Percentiles rank a stretch among this genome's conserved stretches.
phyloP scores from a whole-genome alignment of 2,888 invertebrate species.

The Agrochola lychnidis region DNA sequence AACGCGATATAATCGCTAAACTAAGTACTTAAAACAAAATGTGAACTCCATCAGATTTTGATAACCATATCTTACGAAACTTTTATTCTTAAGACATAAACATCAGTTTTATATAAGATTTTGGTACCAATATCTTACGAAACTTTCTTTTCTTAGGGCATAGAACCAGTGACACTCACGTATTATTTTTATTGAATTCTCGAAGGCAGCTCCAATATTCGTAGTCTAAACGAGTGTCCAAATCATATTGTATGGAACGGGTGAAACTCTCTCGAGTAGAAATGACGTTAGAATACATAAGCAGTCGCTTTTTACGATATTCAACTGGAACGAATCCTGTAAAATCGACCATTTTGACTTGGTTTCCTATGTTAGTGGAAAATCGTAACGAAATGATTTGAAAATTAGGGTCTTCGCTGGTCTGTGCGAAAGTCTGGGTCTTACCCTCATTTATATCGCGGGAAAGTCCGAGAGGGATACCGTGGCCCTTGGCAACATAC shows the following conservation, averaged over 20 bases:
- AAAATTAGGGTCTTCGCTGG: neutral
- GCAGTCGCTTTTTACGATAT: conserved; percentile 2
- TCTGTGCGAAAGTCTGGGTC: neutral
- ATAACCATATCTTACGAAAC: too few species aligned
- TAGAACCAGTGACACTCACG: neutral
- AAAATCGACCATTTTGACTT: neutral
- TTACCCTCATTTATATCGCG: neutral
- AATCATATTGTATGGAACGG: conserved; percentile 25
- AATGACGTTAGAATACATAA: conserved; percentile 34
- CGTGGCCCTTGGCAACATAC: too few species aligned
- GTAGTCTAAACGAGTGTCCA: conserved; percentile 20
- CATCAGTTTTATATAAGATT: neutral
- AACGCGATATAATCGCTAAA: neutral
- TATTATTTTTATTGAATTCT: conserved; percentile 16
- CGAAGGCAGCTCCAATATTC: conserved; percentile 21
- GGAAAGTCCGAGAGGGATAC: too few species aligned
- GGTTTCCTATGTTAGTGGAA: neutral
- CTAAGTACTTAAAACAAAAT: neutral
- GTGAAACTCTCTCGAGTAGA: conserved; percentile 13
- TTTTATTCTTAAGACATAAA: too few species aligned
- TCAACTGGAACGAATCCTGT: conserved; percentile 2
- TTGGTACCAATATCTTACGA: neutral
- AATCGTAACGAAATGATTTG: neutral
- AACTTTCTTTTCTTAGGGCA: too few species aligned
- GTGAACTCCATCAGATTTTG: neutral